Conservation (phyloP, 2,888 invertebrate genomes). For the Clusia tigrina region DNA sequence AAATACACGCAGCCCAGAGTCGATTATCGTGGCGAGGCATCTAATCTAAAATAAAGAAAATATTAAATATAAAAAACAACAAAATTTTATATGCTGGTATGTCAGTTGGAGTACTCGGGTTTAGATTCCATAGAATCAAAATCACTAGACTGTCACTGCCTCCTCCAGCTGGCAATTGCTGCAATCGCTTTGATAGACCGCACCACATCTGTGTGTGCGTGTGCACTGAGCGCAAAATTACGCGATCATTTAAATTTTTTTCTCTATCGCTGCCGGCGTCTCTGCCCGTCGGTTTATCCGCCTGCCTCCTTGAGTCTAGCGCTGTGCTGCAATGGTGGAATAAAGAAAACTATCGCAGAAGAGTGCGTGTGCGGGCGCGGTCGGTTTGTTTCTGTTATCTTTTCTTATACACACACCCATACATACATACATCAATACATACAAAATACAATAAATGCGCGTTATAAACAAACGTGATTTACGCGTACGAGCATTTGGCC, state of each 20-base stretch:
- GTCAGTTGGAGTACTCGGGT: too few relatives aligned
- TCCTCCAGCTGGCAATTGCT: constrained; percentile 16
- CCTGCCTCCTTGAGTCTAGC: too few relatives aligned
- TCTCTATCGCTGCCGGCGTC: not conserved
- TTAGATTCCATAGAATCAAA: not conserved
- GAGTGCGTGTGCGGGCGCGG: not conserved
- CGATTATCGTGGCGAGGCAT: not conserved
- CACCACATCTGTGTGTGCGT: too few relatives aligned
- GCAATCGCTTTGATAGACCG: constrained; percentile 22
- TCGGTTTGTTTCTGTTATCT: not conserved
- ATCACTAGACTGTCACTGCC: constrained; percentile 17
- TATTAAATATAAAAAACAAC: too few relatives aligned
- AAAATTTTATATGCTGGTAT: too few relatives aligned
- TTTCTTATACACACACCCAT: not conserved
- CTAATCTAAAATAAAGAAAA: not conserved
- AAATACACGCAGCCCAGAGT: not conserved
- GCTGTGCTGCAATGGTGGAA: not conserved
- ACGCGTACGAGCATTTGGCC: too few relatives aligned
- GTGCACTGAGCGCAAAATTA: constrained; percentile 30
- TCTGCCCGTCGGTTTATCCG: too few relatives aligned
- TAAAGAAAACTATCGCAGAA: not conserved
- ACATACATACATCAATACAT: not conserved
- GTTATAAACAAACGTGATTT: not conserved
- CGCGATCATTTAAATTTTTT: constrained; percentile 20
- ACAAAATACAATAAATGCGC: not conserved